Evolutionary conservation across 2,113 vertebrate genomes (phyloP).

Genomic region (Brachyhypopomus occidentalis): DNA sequence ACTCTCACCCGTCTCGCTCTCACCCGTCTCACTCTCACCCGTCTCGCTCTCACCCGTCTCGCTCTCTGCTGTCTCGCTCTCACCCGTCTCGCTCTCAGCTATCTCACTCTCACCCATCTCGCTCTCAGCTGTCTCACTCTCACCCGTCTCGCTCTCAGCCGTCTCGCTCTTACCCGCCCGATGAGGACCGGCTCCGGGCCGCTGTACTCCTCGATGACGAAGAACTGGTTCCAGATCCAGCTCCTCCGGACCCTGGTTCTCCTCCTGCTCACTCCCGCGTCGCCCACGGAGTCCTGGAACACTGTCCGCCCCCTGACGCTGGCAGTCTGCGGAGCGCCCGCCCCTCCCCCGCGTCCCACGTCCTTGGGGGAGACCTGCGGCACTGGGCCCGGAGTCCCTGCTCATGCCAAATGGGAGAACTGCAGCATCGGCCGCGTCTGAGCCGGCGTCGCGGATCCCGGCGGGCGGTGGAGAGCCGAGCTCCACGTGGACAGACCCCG

Average conservation of each 20-base stretch:
- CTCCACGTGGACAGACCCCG: neutral
- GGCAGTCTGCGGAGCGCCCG: slow-evolving; percentile 26
- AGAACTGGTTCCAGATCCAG: slow-evolving; percentile 96
- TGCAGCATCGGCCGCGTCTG: neutral
- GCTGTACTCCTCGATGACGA: slow-evolving; percentile 91
- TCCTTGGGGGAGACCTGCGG: neutral
- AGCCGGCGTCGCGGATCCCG: neutral
- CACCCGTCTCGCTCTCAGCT: no score
- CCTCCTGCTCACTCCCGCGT: neutral
- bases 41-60: slow-evolving; percentile 76
- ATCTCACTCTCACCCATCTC: slow-evolving; percentile 75
- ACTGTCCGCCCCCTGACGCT: slow-evolving; percentile 46
- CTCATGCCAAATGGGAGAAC: neutral
- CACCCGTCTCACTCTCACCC: slow-evolving; percentile 70
- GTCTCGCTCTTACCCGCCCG: slow-evolving; percentile 81
- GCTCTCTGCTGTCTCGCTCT: slow-evolving; percentile 69
- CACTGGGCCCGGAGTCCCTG: neutral
- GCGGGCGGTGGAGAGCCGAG: neutral
- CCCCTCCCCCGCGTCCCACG: slow-evolving; percentile 33
- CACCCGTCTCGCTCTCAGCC: slow-evolving; percentile 70
- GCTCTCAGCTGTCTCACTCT: slow-evolving; percentile 50
- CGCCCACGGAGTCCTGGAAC: slow-evolving; percentile 41
- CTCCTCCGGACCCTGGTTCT: slow-evolving; percentile 78
- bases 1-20: slow-evolving; percentile 79
- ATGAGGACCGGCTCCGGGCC: slow-evolving; percentile 90